Conservation (phyloP, 2,888 invertebrate species). For the Cremastobaeus sp. region DNA sequence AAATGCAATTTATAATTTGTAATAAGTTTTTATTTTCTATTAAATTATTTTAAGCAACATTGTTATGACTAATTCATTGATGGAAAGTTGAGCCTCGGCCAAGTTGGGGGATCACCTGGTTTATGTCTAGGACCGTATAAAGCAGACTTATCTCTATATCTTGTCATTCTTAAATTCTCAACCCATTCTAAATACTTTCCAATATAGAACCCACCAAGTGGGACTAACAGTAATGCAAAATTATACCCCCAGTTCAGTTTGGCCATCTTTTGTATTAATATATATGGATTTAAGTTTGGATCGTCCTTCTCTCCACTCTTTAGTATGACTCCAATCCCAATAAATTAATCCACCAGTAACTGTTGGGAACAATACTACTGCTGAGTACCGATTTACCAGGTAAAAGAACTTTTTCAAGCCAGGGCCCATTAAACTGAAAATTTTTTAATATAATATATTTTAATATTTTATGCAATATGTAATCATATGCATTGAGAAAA, state of each 20-base stretch:
- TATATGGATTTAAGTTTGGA: constrained; percentile 45
- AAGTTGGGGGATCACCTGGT: constrained; percentile 85
- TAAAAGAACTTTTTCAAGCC: neutral
- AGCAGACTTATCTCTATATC: constrained; percentile 88
- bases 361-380: constrained; percentile 84
- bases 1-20: too few species aligned
- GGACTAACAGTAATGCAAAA: constrained; percentile 80
- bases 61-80: constrained; percentile 29
- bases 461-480: too few species aligned
- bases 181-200: constrained; percentile 84
- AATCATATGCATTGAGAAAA: too few species aligned
- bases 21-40: too few species aligned
- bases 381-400: constrained; percentile 82
- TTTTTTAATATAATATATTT: too few species aligned
- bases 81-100: constrained; percentile 80
- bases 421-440: constrained; percentile 66
- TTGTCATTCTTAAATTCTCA: constrained; percentile 85
- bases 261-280: constrained; percentile 51
- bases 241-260: constrained; percentile 79
- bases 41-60: too few species aligned
- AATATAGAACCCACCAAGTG: constrained; percentile 81
- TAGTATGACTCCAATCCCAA: constrained; percentile 86
- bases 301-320: constrained; percentile 83
- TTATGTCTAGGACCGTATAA: constrained; percentile 84
- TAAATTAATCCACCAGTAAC: constrained; percentile 82